phyloP scores from a whole-genome alignment of 2,888 invertebrate species.

The Drosophila emarginata region DNA sequence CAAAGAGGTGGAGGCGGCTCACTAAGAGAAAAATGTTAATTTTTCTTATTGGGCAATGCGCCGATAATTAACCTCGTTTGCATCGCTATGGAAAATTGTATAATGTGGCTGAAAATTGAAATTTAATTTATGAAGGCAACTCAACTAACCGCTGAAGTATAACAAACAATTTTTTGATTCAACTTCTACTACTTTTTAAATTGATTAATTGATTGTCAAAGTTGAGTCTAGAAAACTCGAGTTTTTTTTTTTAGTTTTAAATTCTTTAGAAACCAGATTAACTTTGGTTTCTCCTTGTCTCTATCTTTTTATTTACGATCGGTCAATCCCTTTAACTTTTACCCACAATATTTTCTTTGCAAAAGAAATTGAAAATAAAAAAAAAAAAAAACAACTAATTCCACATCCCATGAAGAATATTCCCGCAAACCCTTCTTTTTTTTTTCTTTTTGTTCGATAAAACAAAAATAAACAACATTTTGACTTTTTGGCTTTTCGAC shows the following conservation, averaged over 20 bases:
- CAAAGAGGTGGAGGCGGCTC: background rate
- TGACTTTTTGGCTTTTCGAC: slow-evolving; percentile 75
- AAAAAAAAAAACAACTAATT: background rate
- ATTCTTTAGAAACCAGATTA: slow-evolving; percentile 36
- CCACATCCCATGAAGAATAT: slow-evolving; percentile 26
- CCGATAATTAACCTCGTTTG: slow-evolving; percentile 73
- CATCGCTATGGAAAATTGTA: slow-evolving; percentile 43
- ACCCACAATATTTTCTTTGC: background rate
- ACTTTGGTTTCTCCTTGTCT: slow-evolving; percentile 42
- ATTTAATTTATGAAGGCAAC: slow-evolving; percentile 39
- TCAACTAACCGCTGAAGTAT: background rate
- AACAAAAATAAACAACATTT: slow-evolving; percentile 33
- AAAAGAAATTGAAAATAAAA: too few relatives aligned
- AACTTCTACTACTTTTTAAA: background rate
- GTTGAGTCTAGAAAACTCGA: background rate
- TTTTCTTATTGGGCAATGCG: slow-evolving; percentile 67
- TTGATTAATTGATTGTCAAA: slow-evolving; percentile 6
- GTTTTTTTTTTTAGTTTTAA: background rate
- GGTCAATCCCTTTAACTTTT: background rate
- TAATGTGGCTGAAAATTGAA: slow-evolving; percentile 45
- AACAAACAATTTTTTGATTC: slow-evolving; percentile 11
- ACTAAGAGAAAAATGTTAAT: slow-evolving; percentile 61
- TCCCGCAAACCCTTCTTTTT: slow-evolving; percentile 15
- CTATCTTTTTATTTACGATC: slow-evolving; percentile 15
- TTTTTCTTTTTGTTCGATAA: slow-evolving; percentile 32